A percentile compares a stretch with the other conserved stretches of the same genome.
Conservation (phyloP, 92 coral and sea anemone genomes). For the Palythoa grandis region DNA sequence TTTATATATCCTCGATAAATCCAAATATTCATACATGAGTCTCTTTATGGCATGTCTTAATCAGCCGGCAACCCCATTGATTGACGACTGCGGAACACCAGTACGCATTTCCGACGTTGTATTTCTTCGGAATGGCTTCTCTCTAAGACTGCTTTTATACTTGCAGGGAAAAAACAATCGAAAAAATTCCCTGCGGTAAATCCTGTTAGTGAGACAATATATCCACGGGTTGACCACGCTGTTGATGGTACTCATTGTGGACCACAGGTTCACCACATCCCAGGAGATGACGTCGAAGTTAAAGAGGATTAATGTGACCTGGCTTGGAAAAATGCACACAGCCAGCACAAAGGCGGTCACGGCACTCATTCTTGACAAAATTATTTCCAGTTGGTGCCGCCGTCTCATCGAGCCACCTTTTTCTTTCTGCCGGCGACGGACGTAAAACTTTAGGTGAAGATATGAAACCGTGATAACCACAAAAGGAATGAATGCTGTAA, state of each 20-base stretch:
- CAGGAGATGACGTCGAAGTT: conserved; percentile 14
- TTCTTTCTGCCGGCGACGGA: not conserved
- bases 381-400: conserved; percentile 19
- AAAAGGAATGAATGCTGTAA: conserved; percentile 24
- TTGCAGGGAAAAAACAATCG: not conserved
- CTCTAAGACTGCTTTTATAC: not conserved
- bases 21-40: too few species aligned
- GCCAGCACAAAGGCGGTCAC: conserved; percentile 17
- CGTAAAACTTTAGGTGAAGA: conserved; percentile 6
- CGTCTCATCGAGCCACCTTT: not conserved
- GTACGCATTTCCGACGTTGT: not conserved
- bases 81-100: not conserved
- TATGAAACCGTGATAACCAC: conserved; percentile 6
- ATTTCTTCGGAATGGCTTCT: not conserved
- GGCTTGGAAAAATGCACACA: conserved; percentile 26
- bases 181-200: conserved; percentile 18
- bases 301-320: conserved; percentile 21
- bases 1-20: too few species aligned
- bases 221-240: conserved; percentile 35
- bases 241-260: conserved; percentile 14
- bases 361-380: conserved; percentile 25
- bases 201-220: conserved; percentile 24
- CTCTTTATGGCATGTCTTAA: not conserved
- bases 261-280: conserved; percentile 39
- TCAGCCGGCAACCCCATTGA: not conserved